Percentiles rank a stretch among this genome's conserved stretches.
Evolutionary conservation across 2,113 vertebrate genomes (phyloP).

Genomic region (Scopus umbretta): DNA sequence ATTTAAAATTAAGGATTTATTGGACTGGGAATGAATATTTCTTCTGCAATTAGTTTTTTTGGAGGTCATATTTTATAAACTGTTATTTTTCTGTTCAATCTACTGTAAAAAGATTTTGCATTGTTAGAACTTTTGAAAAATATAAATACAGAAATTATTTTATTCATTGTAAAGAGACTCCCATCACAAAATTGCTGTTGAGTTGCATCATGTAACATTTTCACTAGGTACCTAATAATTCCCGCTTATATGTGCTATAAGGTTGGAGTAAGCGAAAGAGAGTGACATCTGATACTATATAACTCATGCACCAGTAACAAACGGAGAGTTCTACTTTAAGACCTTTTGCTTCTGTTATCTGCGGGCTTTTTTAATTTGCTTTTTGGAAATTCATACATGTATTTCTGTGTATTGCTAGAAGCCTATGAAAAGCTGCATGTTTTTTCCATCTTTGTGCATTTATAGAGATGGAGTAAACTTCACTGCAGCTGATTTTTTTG

Average conservation of each 20-base stretch:
- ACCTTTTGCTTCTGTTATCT: neutral
- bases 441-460: constrained; percentile 30
- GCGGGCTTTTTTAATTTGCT: neutral
- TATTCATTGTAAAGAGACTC: constrained; percentile 15
- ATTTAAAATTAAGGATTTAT: constrained; percentile 73
- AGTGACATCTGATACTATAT: constrained; percentile 5
- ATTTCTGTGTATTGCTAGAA: neutral
- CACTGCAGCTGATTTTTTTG: constrained; percentile 46
- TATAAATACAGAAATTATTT: neutral
- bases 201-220: constrained; percentile 8
- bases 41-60: constrained; percentile 67
- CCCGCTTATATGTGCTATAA: neutral
- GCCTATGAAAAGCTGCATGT: neutral
- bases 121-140: constrained; percentile 31
- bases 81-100: constrained; percentile 52
- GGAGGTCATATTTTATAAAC: constrained; percentile 61
- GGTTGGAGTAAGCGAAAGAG: neutral
- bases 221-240: constrained; percentile 29
- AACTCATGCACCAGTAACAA: constrained; percentile 23
- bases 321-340: constrained; percentile 15
- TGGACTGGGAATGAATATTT: constrained; percentile 63
- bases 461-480: constrained; percentile 42
- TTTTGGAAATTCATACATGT: neutral
- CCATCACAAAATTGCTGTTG: constrained; percentile 2
- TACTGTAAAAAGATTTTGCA: constrained; percentile 31